Evolutionary conservation across 23 tunicate genomes (phyloP).

Genomic region (Corella eumyota): DNA sequence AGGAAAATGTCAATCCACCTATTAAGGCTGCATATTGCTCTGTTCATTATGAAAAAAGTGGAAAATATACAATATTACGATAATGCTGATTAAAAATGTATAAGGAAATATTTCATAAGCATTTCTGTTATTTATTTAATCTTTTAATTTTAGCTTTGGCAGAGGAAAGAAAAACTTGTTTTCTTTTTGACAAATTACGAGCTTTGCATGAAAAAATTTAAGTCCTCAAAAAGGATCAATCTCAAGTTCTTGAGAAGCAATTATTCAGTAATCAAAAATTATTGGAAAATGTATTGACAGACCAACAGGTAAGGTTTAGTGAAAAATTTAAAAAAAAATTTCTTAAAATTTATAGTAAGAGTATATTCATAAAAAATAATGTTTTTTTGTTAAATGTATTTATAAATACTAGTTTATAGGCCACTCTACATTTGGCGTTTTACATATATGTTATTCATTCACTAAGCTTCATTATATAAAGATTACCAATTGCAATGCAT

Average conservation of each 20-base stretch:
- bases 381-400: no score
- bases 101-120: no score
- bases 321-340: background rate
- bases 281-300: slow-evolving; percentile 10
- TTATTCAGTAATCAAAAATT: slow-evolving; percentile 17
- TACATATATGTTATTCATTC: no score
- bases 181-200: slow-evolving; percentile 27
- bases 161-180: slow-evolving; percentile 27
- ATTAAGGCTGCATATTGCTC: slow-evolving; percentile 25
- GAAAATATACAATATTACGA: no score
- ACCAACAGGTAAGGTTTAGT: slow-evolving; percentile 25
- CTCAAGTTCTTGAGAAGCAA: slow-evolving; percentile 7
- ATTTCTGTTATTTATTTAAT: background rate
- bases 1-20: slow-evolving; percentile 1
- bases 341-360: no score
- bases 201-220: slow-evolving; percentile 31
- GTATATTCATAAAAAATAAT: no score
- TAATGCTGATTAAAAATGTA: no score
- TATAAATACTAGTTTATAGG: no score
- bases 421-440: no score
- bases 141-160: slow-evolving; percentile 38
- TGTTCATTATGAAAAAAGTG: slow-evolving; percentile 24
- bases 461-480: no score
- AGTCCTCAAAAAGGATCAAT: slow-evolving; percentile 25
- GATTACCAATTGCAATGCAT: no score